Base-by-base conservation (phyloP, 2,797 vertebrate genomes). In the Lycodopsis pacificus region DNA sequence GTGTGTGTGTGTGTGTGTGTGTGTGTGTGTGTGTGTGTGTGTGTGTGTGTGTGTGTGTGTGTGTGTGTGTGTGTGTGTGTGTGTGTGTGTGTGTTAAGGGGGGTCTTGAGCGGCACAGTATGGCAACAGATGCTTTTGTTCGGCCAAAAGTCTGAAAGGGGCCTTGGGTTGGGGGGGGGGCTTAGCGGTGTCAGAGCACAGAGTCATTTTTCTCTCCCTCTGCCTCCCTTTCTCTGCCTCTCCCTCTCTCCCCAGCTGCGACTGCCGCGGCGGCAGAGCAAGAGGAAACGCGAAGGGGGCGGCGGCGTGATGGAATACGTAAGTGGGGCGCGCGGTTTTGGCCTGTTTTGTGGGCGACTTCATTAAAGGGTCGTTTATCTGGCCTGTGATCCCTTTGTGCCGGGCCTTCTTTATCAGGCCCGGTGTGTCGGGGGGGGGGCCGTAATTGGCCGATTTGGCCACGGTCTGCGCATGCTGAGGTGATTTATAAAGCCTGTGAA, bases 101-200 rank as follows among this genome's bases (percentile, higher is more conserved):
- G 61, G 93, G 88, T 89, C 85, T 86, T 97, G 97, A 98, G 97
- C 96, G 96, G 96, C 97, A 95, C 98, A 99, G 98, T 99, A 98
- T 99, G 98, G 98, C 97, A 99, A 99, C 98, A 99, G 98, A 99
- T 99, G 98, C 98, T 99, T 99, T 99, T 98, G 98, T 99, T 99
- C 96, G 93, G 95, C 96, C 92, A 96, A 97, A 98, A 96, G 96
- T 96, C 96, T 99, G 95, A 96, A 96, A 96, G 94, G 91, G 90
- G 91, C 92, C 87, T 91, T 91, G 89, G 91, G 84, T 76, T 2
- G 54, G 54, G 27, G 71, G 90, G 89, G 81, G 91, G 89, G 92
- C 91, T 91, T 83, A 90, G 92, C 90, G 65, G 87, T 91, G 86
- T 91, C 92, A 94, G 91, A 91, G 90, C 86, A 83, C 87, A 83